phyloP scores from a whole-genome alignment of 1,140 invertebrate genomes.

The Centruroides vittatus region DNA sequence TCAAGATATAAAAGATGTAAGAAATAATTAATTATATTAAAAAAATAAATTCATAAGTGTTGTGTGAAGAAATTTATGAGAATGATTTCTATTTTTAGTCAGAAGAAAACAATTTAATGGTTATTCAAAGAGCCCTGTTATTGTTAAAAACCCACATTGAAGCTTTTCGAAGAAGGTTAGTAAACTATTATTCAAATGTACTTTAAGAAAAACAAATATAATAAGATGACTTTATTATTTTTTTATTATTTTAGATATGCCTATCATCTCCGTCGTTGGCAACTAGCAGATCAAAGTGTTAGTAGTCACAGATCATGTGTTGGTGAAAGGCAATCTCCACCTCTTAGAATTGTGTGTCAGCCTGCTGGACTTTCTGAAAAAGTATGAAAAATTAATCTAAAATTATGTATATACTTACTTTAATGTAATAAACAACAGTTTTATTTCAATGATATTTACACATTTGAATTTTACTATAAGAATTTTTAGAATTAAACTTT shows the following conservation, averaged over 20 bases:
- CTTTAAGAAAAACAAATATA: not conserved
- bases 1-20: constrained; percentile 43
- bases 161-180: constrained; percentile 63
- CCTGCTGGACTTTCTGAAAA: constrained; percentile 59
- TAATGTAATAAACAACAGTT: not conserved
- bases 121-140: constrained; percentile 74
- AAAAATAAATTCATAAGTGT: not conserved
- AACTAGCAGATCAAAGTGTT: constrained; percentile 61
- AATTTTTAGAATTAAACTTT: no score
- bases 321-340: constrained; percentile 38
- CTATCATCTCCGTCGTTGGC: constrained; percentile 69
- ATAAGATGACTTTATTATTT: not conserved
- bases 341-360: constrained; percentile 61
- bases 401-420: not conserved
- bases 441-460: no score
- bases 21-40: no score
- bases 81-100: constrained; percentile 19
- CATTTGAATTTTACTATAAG: no score
- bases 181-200: constrained; percentile 14
- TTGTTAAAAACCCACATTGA: constrained; percentile 82
- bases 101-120: constrained; percentile 64
- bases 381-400: constrained; percentile 17
- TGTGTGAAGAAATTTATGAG: not conserved
- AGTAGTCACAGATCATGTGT: constrained; percentile 45
- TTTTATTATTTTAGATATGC: constrained; percentile 46